Conservation (phyloP, 2,888 invertebrate species). For the Atethmia centrago region DNA sequence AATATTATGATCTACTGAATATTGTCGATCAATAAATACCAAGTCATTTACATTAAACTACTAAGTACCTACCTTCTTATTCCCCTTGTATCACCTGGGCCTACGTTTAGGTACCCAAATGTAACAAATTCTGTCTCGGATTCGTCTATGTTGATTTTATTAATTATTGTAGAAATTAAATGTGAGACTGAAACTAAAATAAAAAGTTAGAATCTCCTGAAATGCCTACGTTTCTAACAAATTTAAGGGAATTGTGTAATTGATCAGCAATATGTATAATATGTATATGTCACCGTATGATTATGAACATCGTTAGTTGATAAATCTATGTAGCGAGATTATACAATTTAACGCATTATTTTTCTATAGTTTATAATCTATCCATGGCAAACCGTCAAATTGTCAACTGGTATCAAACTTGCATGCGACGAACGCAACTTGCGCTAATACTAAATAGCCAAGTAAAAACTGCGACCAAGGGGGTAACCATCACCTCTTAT, state of each 20-base stretch:
- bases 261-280: conserved; percentile 16
- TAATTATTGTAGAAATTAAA: conserved; percentile 67
- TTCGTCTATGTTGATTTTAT: conserved; percentile 45
- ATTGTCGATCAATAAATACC: conserved; percentile 2
- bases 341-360: too few relatives aligned
- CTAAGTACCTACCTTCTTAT: neutral
- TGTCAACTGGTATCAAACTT: too few relatives aligned
- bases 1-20: neutral
- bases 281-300: neutral
- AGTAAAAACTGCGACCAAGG: too few relatives aligned
- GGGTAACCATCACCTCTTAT: too few relatives aligned
- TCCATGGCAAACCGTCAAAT: too few relatives aligned
- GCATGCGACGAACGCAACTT: too few relatives aligned
- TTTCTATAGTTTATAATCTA: too few relatives aligned
- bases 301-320: too few relatives aligned
- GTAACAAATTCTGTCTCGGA: conserved; percentile 67
- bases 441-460: too few relatives aligned
- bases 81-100: conserved; percentile 12
- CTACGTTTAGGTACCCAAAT: conserved; percentile 19
- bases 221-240: conserved; percentile 54
- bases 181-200: conserved; percentile 73
- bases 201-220: conserved; percentile 48
- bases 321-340: too few relatives aligned
- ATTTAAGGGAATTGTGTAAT: conserved; percentile 30
- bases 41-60: conserved; percentile 11